These are phyloP conservation scores for Centropus unirufus DNA, from an alignment of 2,113 vertebrate genomes.

Conservation along the genomic window DNA sequence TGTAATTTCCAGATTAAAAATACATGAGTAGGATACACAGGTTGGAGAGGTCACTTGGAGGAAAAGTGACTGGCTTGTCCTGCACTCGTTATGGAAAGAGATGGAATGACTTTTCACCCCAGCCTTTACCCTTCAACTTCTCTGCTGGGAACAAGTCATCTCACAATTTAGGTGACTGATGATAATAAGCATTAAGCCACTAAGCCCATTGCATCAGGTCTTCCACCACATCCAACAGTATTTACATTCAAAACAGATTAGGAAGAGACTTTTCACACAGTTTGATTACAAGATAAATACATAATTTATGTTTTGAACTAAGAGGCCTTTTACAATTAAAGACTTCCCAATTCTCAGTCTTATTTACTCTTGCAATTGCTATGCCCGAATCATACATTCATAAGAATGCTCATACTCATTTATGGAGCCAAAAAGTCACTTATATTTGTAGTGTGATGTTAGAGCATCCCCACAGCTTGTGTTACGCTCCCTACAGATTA, in stretches of 20 bases:
- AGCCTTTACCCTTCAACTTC: neutral
- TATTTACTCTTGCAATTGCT: neutral
- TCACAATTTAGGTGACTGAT: neutral
- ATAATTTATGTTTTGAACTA: neutral
- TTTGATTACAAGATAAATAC: constrained; percentile 6
- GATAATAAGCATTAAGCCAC: neutral
- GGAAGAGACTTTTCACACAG: constrained; percentile 12
- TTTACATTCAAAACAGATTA: constrained; percentile 38
- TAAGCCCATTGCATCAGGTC: constrained; percentile 26
- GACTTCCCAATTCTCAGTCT: neutral
- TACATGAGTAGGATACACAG: neutral
- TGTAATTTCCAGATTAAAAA: neutral
- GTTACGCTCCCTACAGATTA: neutral
- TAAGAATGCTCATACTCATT: neutral
- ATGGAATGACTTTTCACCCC: neutral
- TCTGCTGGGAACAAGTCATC: neutral
- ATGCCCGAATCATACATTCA: neutral
- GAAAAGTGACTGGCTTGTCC: neutral
- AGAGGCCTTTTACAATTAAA: neutral
- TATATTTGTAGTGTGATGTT: neutral
- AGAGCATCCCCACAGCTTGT: neutral
- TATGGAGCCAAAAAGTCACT: neutral
- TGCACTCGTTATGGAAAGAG: neutral
- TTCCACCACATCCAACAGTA: constrained; percentile 69
- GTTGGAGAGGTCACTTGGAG: neutral